These are phyloP conservation scores for Nyctereutes procyonoides DNA, from an alignment of 2,113 vertebrate species.

Conservation along the genomic window DNA sequence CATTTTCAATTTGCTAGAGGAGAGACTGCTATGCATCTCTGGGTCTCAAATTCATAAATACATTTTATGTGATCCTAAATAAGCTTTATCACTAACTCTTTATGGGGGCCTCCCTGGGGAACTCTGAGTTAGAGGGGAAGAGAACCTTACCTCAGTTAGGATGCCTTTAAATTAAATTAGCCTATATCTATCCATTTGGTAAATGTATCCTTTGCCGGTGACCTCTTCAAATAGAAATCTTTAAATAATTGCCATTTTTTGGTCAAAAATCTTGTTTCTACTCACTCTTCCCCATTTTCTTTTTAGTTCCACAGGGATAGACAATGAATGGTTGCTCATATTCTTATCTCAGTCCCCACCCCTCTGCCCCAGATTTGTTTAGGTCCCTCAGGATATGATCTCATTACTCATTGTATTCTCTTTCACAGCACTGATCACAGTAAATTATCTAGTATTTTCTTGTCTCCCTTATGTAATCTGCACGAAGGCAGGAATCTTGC, in stretches of 20 bases:
- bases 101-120: neutral
- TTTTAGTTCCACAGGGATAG: neutral
- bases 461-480: neutral
- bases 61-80: neutral
- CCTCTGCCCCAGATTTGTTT: neutral
- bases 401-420: neutral
- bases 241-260: slow-evolving; percentile 30
- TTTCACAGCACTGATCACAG: neutral
- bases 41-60: neutral
- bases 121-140: neutral
- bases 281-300: neutral
- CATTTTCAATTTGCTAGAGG: slow-evolving; percentile 21
- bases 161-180: neutral
- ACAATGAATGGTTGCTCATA: neutral
- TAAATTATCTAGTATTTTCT: neutral
- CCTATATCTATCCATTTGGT: slow-evolving; percentile 29
- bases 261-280: neutral
- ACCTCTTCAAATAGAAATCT: slow-evolving; percentile 49
- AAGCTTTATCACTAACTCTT: neutral
- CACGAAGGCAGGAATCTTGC: neutral
- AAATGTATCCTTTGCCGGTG: slow-evolving; percentile 10
- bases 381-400: neutral
- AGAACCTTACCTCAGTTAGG: neutral
- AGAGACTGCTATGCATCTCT: neutral
- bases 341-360: neutral